A percentile compares a stretch with the other conserved stretches of the same genome.
Conservation (phyloP, 1,140 invertebrate species). For the Camponotus floridanus region DNA sequence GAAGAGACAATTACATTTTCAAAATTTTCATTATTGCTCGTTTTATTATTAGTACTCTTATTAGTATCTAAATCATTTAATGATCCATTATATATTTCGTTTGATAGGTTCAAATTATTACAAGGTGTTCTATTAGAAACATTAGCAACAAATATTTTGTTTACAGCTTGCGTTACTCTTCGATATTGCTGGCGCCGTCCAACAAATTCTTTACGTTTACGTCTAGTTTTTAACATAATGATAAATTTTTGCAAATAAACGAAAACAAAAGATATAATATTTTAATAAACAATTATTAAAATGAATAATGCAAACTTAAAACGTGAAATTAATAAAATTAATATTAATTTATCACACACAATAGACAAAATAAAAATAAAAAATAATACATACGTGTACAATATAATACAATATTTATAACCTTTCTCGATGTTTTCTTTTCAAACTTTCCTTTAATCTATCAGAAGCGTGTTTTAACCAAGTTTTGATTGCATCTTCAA, state of each 20-base stretch:
- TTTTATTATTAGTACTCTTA: neutral
- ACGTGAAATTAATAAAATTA: no score
- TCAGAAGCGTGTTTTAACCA: neutral
- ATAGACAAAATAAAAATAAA: no score
- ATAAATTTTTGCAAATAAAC: no score
- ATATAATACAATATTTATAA: no score
- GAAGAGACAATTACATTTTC: neutral
- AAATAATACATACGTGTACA: no score
- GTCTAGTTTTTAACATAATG: slow-evolving; percentile 6
- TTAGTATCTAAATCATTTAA: slow-evolving; percentile 2
- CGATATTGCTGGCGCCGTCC: neutral
- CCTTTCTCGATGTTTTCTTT: no score
- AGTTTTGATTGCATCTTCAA: neutral
- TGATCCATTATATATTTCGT: no score
- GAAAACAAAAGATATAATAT: neutral
- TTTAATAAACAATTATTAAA: neutral
- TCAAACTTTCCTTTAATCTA: neutral
- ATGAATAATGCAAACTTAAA: neutral
- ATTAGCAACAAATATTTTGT: neutral
- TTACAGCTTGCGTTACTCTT: slow-evolving; percentile 15
- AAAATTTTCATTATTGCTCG: neutral
- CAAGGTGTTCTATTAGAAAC: neutral
- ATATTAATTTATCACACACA: no score
- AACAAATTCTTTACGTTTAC: slow-evolving; percentile 16
- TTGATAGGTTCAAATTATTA: slow-evolving; percentile 3